phyloP scores from a whole-genome alignment of 1,140 invertebrate species.

The Chrysomallon squamiferum region DNA sequence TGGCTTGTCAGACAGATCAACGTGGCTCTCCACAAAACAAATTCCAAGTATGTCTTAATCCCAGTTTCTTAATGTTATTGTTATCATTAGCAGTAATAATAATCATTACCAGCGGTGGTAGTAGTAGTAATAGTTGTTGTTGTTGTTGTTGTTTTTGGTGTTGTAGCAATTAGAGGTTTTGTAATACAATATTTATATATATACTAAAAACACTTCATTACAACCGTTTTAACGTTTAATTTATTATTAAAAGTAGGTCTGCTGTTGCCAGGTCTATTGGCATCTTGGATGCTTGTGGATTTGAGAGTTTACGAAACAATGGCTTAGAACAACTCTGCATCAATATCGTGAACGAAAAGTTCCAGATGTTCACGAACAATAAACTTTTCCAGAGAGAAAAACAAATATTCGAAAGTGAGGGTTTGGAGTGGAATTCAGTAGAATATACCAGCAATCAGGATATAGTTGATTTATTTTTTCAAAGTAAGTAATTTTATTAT shows the following conservation, averaged over 20 bases:
- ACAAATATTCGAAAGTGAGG: conserved; percentile 37
- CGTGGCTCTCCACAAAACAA: conserved; percentile 23
- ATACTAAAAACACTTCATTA: too few species aligned
- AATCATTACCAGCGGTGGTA: too few species aligned
- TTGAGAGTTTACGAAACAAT: conserved; percentile 68
- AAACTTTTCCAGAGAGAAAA: conserved; percentile 43
- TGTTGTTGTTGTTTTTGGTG: too few species aligned
- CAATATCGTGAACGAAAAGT: conserved; percentile 56
- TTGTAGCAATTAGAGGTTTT: too few species aligned
- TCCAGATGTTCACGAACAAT: conserved; percentile 57
- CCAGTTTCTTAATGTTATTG: too few species aligned
- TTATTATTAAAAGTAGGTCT: too few species aligned
- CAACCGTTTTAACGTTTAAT: too few species aligned
- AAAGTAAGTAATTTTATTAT: background rate
- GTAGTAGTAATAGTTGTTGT: too few species aligned
- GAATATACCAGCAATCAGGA: conserved; percentile 80
- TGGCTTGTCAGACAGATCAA: conserved; percentile 56
- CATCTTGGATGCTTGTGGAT: conserved; percentile 61
- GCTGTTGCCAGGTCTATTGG: conserved; percentile 26
- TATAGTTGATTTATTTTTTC: conserved; percentile 76
- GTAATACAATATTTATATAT: too few species aligned
- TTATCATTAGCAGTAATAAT: too few species aligned
- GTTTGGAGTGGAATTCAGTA: conserved; percentile 64
- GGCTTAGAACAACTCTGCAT: conserved; percentile 61
- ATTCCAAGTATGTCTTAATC: too few species aligned